Evolutionary conservation across 2,797 vertebrate genomes (phyloP), one percentile per base, ranked within the genome.

Genomic region (Micromesistius poutassou): DNA sequence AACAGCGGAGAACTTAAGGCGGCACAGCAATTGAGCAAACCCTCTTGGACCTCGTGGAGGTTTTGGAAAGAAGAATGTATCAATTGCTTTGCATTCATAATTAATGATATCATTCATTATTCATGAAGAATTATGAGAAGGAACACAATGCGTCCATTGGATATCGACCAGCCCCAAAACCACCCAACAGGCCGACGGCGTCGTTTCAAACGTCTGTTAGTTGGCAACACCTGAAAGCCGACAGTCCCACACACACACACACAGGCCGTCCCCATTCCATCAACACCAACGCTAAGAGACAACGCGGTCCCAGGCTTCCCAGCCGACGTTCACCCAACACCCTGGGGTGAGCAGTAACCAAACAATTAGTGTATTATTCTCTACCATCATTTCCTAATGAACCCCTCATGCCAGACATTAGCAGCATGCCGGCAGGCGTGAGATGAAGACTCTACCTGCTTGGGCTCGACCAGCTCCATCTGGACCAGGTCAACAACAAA

Each of bases 371-470:
- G 19, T 22, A 50, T 50, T 50, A 50, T 22, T 50, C 55, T 25
- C 8, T 2, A 68, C 8, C 62, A 68, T 28, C 25, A 76, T 46
- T 77, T 73, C 77, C 80, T 89, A 85, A 85, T 86, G 38, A 87
- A 79, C 74, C 83, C 87, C 25, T 74, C 72, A 84, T 89, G 83
- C 84, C 78, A 78, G 74, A 46, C 68, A 75, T 72, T 77, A 78
- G 74, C 85, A 86, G 76, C 84, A 88, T 89, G 89, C 87, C 83
- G 79, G 76, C 30, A 80, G 79, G 76, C 25, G 80, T 76, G 74
- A 75, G 72, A 82, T 35, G 10, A 55, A 76, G 81, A 83, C 84
- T 84, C 88, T 93, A 93, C 92, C 92, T 93, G 93, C 82, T 89
- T 91, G 71, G 90, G 88, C 72, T 89, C 30, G 73, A 75, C 75